Evolutionary conservation across 1,140 invertebrate genomes (phyloP).

Genomic region (Bombus pyrosoma): DNA sequence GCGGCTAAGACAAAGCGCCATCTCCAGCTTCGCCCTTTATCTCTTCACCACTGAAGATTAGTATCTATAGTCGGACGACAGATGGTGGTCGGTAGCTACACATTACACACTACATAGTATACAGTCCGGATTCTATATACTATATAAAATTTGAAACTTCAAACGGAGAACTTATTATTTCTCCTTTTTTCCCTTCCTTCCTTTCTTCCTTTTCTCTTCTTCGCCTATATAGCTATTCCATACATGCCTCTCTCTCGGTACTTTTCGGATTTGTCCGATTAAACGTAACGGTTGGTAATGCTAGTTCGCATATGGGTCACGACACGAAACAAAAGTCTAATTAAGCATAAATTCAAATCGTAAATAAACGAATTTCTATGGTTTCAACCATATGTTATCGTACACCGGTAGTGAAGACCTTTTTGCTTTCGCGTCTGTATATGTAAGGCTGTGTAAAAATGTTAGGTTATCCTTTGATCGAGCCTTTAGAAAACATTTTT

Average conservation of each 20-base stretch:
- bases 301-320: too few relatives aligned
- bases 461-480: too few relatives aligned
- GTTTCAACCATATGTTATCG: too few relatives aligned
- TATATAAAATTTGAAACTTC: slow-evolving; percentile 63
- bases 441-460: too few relatives aligned
- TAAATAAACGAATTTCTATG: too few relatives aligned
- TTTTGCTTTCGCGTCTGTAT: too few relatives aligned
- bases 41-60: slow-evolving; percentile 69
- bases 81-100: slow-evolving; percentile 74
- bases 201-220: background rate
- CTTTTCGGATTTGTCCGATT: background rate
- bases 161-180: slow-evolving; percentile 16
- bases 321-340: too few relatives aligned
- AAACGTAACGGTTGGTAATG: slow-evolving; percentile 10
- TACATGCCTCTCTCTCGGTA: background rate
- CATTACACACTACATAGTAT: too few relatives aligned
- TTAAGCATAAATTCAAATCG: too few relatives aligned
- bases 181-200: background rate
- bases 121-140: slow-evolving; percentile 70
- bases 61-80: slow-evolving; percentile 74
- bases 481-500: too few relatives aligned
- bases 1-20: slow-evolving; percentile 74
- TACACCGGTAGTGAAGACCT: too few relatives aligned
- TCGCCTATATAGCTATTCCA: background rate
- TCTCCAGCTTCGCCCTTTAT: slow-evolving; percentile 67